Evolutionary conservation across 2,888 invertebrate species (phyloP).

Genomic region (Mantis religiosa): DNA sequence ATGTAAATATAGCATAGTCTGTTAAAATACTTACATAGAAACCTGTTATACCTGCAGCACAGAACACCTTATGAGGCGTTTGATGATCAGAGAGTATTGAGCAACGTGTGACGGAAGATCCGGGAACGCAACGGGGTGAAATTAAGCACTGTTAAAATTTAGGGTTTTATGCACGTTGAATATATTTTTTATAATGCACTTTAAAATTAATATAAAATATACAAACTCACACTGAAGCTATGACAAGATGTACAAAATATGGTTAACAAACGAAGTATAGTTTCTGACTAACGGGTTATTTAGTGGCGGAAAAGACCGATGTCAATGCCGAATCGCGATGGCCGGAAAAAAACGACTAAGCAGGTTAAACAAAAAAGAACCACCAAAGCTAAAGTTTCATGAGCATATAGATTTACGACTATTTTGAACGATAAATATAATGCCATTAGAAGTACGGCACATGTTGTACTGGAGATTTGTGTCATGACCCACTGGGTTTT

Average conservation of each 20-base stretch:
- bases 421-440: neutral
- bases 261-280: neutral
- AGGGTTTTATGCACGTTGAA: neutral
- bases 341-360: neutral
- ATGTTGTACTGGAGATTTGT: neutral
- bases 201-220: neutral
- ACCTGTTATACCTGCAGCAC: constrained; percentile 33
- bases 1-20: constrained; percentile 8
- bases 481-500: neutral
- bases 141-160: neutral
- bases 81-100: constrained; percentile 35
- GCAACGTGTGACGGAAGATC: constrained; percentile 32
- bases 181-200: neutral
- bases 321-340: neutral
- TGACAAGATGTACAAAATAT: neutral
- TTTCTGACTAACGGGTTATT: neutral
- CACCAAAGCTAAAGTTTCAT: neutral
- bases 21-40: constrained; percentile 34
- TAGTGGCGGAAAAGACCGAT: neutral
- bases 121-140: neutral
- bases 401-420: neutral
- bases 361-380: neutral
- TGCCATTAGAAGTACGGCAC: neutral
- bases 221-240: neutral
- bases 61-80: constrained; percentile 32